These are phyloP conservation scores for Thinocorus orbignyianus DNA, from an alignment of 2,113 vertebrate genomes.

Conservation along the genomic window DNA sequence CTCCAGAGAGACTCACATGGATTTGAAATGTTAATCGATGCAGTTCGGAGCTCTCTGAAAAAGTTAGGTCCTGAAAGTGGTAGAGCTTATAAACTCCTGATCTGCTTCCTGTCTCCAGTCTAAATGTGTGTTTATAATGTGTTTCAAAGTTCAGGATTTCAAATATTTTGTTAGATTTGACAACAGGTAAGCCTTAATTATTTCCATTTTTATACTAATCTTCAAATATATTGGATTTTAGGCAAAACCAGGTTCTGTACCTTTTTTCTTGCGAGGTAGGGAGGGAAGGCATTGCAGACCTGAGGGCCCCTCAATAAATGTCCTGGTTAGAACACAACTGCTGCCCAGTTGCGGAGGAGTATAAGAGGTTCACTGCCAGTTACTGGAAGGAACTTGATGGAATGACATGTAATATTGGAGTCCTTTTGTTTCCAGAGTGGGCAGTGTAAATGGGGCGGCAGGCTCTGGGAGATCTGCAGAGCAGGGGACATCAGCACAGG, in stretches of 20 bases:
- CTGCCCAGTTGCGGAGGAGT: background rate
- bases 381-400: background rate
- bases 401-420: background rate
- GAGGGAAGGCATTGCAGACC: background rate
- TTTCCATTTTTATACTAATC: background rate
- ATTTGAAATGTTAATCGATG: slow-evolving; percentile 65
- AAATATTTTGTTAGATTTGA: background rate
- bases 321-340: background rate
- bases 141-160: background rate
- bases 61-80: background rate
- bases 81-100: background rate
- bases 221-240: background rate
- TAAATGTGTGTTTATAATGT: background rate
- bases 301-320: background rate
- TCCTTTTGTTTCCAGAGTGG: background rate
- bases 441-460: background rate
- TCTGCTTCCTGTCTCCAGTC: background rate
- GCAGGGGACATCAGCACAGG: background rate
- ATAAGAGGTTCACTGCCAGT: background rate
- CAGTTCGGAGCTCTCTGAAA: background rate
- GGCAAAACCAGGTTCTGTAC: background rate
- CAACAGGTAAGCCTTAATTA: background rate
- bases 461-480: background rate
- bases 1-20: slow-evolving; percentile 45
- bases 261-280: background rate